These are phyloP conservation scores for Tridacna gigas DNA, from an alignment of 2,888 invertebrate species.

Conservation along the genomic window DNA sequence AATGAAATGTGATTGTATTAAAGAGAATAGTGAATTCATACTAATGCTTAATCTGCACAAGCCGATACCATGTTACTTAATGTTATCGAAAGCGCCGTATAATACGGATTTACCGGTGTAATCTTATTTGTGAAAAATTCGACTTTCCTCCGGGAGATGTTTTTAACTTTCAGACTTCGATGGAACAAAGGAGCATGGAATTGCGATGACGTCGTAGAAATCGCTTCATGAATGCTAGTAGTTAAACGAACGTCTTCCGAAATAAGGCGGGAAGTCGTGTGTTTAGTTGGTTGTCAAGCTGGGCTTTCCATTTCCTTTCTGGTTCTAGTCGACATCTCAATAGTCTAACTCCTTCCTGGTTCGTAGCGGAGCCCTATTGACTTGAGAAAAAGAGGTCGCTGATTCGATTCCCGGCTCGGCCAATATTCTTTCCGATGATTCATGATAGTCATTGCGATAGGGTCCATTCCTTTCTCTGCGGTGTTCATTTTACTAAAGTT, in stretches of 20 bases:
- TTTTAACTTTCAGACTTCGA: background rate
- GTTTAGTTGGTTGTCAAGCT: background rate
- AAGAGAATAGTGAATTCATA: no score
- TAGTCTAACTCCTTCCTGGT: background rate
- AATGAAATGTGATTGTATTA: no score
- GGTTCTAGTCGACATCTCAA: background rate
- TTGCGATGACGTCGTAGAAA: background rate
- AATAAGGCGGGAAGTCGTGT: background rate
- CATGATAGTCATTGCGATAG: no score
- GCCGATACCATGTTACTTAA: no score
- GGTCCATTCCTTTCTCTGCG: no score
- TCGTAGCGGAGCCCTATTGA: background rate
- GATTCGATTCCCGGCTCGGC: no score
- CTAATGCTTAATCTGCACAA: no score
- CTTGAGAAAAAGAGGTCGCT: no score
- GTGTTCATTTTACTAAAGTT: no score
- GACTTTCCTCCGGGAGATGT: background rate
- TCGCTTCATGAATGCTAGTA: background rate
- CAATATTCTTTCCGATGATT: no score
- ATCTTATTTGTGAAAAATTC: background rate
- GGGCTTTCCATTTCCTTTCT: background rate
- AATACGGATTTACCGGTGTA: background rate
- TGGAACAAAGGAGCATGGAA: background rate
- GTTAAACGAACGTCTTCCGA: conserved; percentile 3
- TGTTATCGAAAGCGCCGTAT: no score